Percentiles rank a stretch among this genome's conserved stretches.
phyloP scores from a whole-genome alignment of 2,888 invertebrate species.

The Alviniconcha strummeri region DNA sequence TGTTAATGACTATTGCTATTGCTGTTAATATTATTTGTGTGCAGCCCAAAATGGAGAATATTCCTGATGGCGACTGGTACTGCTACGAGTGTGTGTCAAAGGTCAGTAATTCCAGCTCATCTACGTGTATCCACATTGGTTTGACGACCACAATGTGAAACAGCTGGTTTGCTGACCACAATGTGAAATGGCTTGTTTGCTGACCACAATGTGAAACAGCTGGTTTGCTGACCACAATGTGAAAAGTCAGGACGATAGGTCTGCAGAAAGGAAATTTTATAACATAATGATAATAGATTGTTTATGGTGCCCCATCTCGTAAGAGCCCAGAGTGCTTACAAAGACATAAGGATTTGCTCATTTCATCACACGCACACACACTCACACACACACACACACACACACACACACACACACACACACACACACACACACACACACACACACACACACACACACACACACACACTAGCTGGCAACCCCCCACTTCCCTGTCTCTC shows the following conservation, averaged over 20 bases:
- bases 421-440: neutral
- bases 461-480: no score
- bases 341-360: neutral
- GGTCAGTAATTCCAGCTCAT: slow-evolving; percentile 45
- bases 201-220: neutral
- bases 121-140: no score
- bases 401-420: neutral
- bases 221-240: neutral
- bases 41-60: slow-evolving; percentile 91
- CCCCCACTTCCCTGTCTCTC: no score
- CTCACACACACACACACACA: neutral
- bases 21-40: slow-evolving; percentile 39
- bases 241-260: neutral
- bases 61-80: slow-evolving; percentile 99
- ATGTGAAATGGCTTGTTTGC: no score
- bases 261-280: no score
- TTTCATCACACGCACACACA: neutral
- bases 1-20: neutral
- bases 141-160: neutral
- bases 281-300: neutral
- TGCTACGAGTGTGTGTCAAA: slow-evolving; percentile 88
- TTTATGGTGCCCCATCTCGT: neutral
- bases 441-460: neutral
- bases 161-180: neutral
- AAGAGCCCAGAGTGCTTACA: neutral